Evolutionary conservation across 2,888 invertebrate genomes (phyloP).

Genomic region (Oxytorus armatus): DNA sequence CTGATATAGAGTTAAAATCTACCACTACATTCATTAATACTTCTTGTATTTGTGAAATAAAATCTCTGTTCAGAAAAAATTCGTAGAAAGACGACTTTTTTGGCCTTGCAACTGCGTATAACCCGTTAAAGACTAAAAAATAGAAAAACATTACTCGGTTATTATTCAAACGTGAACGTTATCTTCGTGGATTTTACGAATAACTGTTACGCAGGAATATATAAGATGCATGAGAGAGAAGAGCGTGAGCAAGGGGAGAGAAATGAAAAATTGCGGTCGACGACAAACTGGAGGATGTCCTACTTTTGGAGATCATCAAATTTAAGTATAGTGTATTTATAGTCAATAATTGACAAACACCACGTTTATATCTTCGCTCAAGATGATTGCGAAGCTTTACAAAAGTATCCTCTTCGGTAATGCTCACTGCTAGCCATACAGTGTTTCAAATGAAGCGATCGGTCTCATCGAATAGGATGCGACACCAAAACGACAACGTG

Average conservation of each 20-base stretch:
- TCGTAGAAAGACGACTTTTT: too few relatives aligned
- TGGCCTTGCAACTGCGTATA: too few relatives aligned
- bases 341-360: background rate
- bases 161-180: background rate
- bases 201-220: slow-evolving; percentile 25
- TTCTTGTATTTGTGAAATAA: too few relatives aligned
- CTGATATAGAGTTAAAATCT: too few relatives aligned
- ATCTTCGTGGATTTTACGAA: slow-evolving; percentile 2
- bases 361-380: background rate
- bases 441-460: slow-evolving; percentile 2
- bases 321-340: background rate
- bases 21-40: too few relatives aligned
- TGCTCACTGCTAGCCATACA: background rate
- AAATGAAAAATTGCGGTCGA: background rate
- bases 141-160: too few relatives aligned
- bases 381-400: slow-evolving; percentile 16
- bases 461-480: slow-evolving; percentile 13
- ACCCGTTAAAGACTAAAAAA: too few relatives aligned
- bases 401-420: background rate
- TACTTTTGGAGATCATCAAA: slow-evolving; percentile 41
- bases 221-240: background rate
- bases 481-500: background rate
- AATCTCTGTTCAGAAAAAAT: too few relatives aligned
- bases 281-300: slow-evolving; percentile 22
- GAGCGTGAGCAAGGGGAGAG: background rate